A percentile compares a stretch with the other conserved stretches of the same genome.
phyloP scores from a whole-genome alignment of 1,140 invertebrate species.

The Pseudomyrmex cubaensis region DNA sequence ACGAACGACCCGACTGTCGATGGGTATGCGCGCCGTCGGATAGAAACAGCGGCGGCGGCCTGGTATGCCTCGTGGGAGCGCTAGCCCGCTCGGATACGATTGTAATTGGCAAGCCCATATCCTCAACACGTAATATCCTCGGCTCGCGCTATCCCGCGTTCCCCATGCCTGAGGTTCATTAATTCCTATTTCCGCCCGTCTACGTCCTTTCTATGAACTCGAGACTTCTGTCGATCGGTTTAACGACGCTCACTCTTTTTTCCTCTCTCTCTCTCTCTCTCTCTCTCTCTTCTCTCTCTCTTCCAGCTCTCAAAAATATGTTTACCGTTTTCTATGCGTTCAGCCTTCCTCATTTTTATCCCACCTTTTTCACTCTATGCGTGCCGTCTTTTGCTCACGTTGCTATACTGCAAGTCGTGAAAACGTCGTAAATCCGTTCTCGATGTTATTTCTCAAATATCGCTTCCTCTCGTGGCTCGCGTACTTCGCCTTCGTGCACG shows the following conservation, averaged over 20 bases:
- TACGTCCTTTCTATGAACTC: conserved; percentile 46
- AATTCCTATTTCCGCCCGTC: conserved; percentile 71
- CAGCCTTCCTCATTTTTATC: conserved; percentile 56
- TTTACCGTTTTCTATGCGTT: conserved; percentile 51
- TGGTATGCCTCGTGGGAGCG: conserved; percentile 57
- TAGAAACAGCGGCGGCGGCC: conserved; percentile 56
- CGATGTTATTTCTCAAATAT: conserved; percentile 62
- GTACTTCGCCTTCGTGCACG: conserved; percentile 37
- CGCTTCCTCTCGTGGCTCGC: conserved; percentile 29
- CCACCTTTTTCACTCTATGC: neutral
- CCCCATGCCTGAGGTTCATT: conserved; percentile 66
- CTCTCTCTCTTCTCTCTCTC: neutral
- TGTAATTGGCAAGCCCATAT: conserved; percentile 76
- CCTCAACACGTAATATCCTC: conserved; percentile 73
- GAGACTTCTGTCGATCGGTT: conserved; percentile 61
- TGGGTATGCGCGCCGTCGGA: conserved; percentile 4
- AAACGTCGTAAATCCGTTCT: conserved; percentile 60
- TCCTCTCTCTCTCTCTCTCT: no score
- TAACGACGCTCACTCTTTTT: conserved; percentile 37
- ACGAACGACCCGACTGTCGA: neutral
- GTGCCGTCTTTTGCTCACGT: neutral
- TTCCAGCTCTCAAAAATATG: conserved; percentile 47
- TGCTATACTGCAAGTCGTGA: conserved; percentile 25
- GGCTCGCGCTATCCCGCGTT: conserved; percentile 60
- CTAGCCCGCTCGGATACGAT: conserved; percentile 71